Evolutionary conservation across 2,888 invertebrate genomes (phyloP).

Genomic region (Cheilosia vernalis): DNA sequence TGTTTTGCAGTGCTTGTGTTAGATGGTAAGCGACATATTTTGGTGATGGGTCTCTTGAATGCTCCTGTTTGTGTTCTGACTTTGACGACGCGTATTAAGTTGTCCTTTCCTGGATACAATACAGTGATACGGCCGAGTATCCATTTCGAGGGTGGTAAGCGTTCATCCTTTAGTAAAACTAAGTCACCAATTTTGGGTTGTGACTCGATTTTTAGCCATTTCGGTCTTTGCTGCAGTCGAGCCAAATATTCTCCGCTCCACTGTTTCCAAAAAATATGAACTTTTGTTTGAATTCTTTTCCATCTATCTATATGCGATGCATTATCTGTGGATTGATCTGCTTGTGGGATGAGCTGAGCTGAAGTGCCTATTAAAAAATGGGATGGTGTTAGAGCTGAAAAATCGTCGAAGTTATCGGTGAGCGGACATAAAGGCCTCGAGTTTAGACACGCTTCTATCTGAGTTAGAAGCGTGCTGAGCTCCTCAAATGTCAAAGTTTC

Average conservation of each 20-base stretch:
- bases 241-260: conserved; percentile 28
- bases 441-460: too few species aligned
- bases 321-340: too few species aligned
- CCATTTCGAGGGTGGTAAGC: conserved; percentile 15
- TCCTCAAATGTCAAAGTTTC: too few species aligned
- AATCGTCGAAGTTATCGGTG: too few species aligned
- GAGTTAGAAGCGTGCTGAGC: too few species aligned
- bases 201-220: conserved; percentile 19
- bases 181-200: conserved; percentile 3
- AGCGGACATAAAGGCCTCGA: too few species aligned
- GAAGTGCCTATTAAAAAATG: too few species aligned
- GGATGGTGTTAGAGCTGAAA: too few species aligned
- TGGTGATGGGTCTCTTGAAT: conserved; percentile 19
- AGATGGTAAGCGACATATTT: conserved; percentile 15
- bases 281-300: conserved; percentile 2
- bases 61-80: neutral
- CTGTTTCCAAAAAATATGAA: conserved; percentile 22
- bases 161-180: conserved; percentile 23
- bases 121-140: neutral
- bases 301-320: conserved; percentile 11
- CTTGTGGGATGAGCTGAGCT: too few species aligned
- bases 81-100: neutral
- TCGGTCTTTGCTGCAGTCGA: conserved; percentile 29
- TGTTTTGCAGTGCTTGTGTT: too few species aligned
- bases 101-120: neutral